phyloP scores from a whole-genome alignment of 2,888 invertebrate species.

The Axea sp. region DNA sequence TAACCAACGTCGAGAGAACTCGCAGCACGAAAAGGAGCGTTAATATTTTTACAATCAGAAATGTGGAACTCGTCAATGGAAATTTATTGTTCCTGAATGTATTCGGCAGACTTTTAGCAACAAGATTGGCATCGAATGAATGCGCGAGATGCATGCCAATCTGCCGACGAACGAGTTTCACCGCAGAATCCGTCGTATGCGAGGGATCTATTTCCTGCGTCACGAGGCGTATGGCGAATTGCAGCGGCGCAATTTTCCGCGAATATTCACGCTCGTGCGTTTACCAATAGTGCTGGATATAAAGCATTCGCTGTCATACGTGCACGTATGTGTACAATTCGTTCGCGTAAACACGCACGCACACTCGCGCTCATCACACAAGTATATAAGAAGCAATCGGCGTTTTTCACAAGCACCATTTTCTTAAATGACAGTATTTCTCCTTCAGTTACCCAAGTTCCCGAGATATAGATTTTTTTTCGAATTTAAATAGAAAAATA shows the following conservation, averaged over 20 bases:
- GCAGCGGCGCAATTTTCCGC: constrained; percentile 61
- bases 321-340: constrained; percentile 21
- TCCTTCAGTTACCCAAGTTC: constrained; percentile 26
- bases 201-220: constrained; percentile 61
- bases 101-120: constrained; percentile 62
- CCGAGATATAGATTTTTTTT: constrained; percentile 45
- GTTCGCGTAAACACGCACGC: constrained; percentile 4
- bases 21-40: constrained; percentile 11
- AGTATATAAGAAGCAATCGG: constrained; percentile 55
- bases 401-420: constrained; percentile 54
- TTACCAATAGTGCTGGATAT: constrained; percentile 57
- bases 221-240: constrained; percentile 54
- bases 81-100: constrained; percentile 61
- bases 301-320: constrained; percentile 56
- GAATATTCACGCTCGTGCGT: constrained; percentile 61
- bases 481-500: constrained; percentile 32
- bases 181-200: constrained; percentile 56
- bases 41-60: constrained; percentile 42
- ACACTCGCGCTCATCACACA: background rate
- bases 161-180: constrained; percentile 60
- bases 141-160: constrained; percentile 68
- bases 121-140: constrained; percentile 65
- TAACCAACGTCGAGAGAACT: too few species aligned
- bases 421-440: constrained; percentile 57
- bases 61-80: constrained; percentile 44